phyloP scores from a whole-genome alignment of 2,113 vertebrate species.

The Monarcha castaneiventris region DNA sequence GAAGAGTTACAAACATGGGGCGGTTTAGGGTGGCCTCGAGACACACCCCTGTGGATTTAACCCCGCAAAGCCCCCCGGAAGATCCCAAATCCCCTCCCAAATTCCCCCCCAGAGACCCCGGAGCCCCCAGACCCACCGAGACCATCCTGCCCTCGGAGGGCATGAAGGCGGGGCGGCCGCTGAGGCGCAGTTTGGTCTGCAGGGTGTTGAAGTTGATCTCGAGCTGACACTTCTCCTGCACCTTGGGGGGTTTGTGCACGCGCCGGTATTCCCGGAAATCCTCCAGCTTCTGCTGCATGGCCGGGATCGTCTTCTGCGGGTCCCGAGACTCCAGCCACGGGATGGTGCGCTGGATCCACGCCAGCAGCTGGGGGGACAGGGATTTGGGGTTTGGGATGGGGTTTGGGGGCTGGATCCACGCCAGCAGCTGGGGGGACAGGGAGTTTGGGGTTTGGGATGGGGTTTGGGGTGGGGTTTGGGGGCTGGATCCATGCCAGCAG shows the following conservation, averaged over 20 bases:
- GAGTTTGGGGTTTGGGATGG: no score
- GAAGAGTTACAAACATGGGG: no score
- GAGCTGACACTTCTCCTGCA: conserved; percentile 93
- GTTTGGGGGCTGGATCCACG: no score
- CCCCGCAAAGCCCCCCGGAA: no score
- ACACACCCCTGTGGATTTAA: no score
- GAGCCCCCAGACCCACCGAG: not conserved
- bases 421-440: no score
- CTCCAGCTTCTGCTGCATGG: conserved; percentile 95
- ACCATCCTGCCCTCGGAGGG: conserved; percentile 94
- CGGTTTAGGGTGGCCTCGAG: not conserved
- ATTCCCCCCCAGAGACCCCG: not conserved
- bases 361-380: conserved; percentile 78
- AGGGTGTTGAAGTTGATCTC: conserved; percentile 99
- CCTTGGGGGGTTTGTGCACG: conserved; percentile 91
- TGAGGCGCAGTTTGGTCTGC: conserved; percentile 94
- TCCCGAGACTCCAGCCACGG: conserved; percentile 91
- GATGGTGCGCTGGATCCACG: conserved; percentile 94
- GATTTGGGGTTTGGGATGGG: no score
- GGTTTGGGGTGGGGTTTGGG: not conserved
- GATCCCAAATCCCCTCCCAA: no score
- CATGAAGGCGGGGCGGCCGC: conserved; percentile 94
- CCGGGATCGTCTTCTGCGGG: conserved; percentile 88
- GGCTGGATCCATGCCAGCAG: no score
- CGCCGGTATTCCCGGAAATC: conserved; percentile 92